These are phyloP conservation scores for Nanger granti DNA, from an alignment of 2,113 vertebrate species.

Conservation along the genomic window DNA sequence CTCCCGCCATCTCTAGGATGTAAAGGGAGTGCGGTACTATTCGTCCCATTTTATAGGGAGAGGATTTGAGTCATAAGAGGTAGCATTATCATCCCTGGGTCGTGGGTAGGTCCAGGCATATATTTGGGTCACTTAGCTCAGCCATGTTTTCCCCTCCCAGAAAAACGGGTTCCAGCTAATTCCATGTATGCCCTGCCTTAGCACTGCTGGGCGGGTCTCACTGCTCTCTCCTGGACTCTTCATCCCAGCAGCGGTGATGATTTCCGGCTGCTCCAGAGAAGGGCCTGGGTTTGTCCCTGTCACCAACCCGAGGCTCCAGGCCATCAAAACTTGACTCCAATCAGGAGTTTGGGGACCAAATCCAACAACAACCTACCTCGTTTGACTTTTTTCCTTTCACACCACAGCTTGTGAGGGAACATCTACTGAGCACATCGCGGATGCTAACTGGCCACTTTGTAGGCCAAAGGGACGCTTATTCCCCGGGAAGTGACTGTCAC, in stretches of 20 bases:
- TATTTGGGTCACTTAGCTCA: neutral
- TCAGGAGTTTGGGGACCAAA: neutral
- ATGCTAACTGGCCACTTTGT: neutral
- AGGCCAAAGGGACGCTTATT: neutral
- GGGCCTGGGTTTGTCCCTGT: neutral
- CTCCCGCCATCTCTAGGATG: neutral
- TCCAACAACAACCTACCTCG: neutral
- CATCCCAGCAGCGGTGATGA: rapidly evolving
- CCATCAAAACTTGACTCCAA: neutral
- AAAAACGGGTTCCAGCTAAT: neutral
- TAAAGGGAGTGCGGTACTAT: neutral
- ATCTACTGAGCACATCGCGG: neutral
- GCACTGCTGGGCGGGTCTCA: rapidly evolving
- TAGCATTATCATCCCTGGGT: neutral
- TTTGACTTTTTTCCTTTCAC: neutral
- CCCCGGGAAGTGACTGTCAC: neutral
- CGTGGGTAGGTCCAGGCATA: neutral
- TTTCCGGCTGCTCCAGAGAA: neutral
- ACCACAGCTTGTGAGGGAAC: neutral
- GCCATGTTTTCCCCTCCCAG: neutral
- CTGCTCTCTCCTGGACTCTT: too few relatives aligned
- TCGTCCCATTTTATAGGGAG: neutral
- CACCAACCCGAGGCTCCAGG: rapidly evolving
- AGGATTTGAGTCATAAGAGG: neutral
- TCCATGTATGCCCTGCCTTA: neutral